A percentile compares a stretch with the other conserved stretches of the same genome.
Evolutionary conservation across 2,797 vertebrate genomes (phyloP).

Genomic region (Squalus acanthias): DNA sequence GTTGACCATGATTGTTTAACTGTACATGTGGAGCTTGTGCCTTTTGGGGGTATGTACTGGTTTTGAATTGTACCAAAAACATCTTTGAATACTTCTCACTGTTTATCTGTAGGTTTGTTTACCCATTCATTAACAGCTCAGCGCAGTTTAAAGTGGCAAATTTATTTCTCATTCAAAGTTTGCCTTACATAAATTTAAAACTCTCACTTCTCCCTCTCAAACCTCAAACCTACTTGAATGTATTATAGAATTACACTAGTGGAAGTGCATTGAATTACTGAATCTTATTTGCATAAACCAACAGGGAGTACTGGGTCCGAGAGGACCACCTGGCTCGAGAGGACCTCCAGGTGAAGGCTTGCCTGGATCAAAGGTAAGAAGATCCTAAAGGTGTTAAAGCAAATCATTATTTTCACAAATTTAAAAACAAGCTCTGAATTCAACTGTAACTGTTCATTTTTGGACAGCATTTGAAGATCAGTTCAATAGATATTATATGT

Average conservation of each 20-base stretch:
- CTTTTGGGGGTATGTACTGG: not conserved
- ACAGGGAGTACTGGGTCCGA: slow-evolving; percentile 76
- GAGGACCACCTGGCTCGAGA: slow-evolving; percentile 69
- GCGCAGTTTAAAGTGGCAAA: not conserved
- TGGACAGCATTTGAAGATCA: not conserved
- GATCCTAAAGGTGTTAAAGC: not conserved
- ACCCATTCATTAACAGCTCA: not conserved
- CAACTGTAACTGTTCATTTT: not conserved
- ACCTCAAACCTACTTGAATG: not conserved
- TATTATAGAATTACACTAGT: not conserved
- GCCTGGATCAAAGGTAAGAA: slow-evolving; percentile 73
- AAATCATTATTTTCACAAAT: not conserved
- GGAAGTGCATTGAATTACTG: not conserved
- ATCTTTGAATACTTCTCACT: not conserved
- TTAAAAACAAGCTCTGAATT: not conserved
- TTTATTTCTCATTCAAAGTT: not conserved
- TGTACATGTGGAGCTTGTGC: not conserved
- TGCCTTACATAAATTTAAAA: not conserved
- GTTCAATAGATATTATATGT: not conserved
- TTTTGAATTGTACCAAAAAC: not conserved
- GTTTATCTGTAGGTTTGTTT: not conserved
- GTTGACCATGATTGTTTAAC: not conserved
- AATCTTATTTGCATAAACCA: not conserved
- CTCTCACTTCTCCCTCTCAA: not conserved
- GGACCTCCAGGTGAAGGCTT: slow-evolving; percentile 75